A percentile compares a stretch with the other conserved stretches of the same genome.
These are phyloP conservation scores for Lasioglossum lativentre DNA, from an alignment of 2,888 invertebrate species.

Conservation along the genomic window DNA sequence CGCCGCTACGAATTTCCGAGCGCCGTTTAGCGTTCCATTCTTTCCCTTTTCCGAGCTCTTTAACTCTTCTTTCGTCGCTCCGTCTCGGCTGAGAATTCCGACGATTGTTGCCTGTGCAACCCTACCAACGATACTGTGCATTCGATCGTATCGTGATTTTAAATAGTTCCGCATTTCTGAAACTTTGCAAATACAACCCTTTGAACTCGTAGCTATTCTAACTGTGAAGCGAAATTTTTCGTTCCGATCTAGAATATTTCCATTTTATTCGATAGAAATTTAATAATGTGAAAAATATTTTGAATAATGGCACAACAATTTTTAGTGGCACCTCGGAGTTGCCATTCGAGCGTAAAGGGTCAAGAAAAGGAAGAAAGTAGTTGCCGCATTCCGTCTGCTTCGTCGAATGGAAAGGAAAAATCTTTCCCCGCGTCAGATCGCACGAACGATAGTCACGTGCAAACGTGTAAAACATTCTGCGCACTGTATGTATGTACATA, in stretches of 20 bases:
- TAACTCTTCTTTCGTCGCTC: slow-evolving; percentile 50
- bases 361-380: not conserved
- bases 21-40: slow-evolving; percentile 54
- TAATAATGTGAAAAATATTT: not conserved
- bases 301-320: not conserved
- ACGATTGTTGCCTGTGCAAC: not conserved
- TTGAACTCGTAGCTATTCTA: too few species aligned
- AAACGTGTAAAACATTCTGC: not conserved
- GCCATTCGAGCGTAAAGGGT: not conserved
- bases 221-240: too few species aligned
- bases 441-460: not conserved
- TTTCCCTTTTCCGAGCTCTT: slow-evolving; percentile 41
- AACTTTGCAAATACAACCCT: too few species aligned
- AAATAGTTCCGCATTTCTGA: not conserved
- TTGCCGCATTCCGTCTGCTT: not conserved
- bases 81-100: not conserved
- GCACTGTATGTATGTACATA: not conserved
- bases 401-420: not conserved
- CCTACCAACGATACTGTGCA: not conserved
- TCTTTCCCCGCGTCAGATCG: not conserved
- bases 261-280: too few species aligned
- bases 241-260: not conserved
- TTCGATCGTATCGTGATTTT: not conserved
- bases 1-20: slow-evolving; percentile 59
- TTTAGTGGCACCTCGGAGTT: not conserved